phyloP scores from a whole-genome alignment of 2,797 vertebrate genomes.

The Coranthus polyacanthus region DNA sequence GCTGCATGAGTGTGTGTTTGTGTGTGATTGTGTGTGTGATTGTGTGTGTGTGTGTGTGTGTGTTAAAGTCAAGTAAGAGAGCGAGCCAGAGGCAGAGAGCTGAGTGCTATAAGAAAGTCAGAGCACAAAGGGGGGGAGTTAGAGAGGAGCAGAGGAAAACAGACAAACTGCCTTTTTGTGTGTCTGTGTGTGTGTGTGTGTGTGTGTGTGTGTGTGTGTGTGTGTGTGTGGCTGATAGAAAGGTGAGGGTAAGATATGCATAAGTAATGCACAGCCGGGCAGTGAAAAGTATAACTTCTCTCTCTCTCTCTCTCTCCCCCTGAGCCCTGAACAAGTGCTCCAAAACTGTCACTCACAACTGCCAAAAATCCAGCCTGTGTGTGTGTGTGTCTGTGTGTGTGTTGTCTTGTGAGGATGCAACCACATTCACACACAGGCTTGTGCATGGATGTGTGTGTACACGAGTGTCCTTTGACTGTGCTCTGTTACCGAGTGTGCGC shows the following conservation, averaged over 20 bases:
- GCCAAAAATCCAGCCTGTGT: slow-evolving; percentile 36
- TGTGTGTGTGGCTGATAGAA: slow-evolving; percentile 16
- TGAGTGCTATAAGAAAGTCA: neutral
- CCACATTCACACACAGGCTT: slow-evolving; percentile 18
- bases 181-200: neutral
- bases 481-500: neutral
- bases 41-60: slow-evolving; percentile 8
- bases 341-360: slow-evolving; percentile 76
- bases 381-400: neutral
- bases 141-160: neutral
- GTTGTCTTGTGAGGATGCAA: slow-evolving; percentile 27
- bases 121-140: neutral
- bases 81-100: neutral
- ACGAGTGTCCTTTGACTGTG: slow-evolving; percentile 29
- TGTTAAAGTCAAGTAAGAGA: neutral
- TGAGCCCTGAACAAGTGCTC: slow-evolving; percentile 63
- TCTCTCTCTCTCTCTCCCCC: slow-evolving; percentile 3
- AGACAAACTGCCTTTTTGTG: neutral
- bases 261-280: slow-evolving; percentile 38
- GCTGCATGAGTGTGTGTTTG: slow-evolving; percentile 4
- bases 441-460: slow-evolving; percentile 1
- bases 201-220: neutral
- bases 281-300: slow-evolving; percentile 38
- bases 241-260: slow-evolving; percentile 49
- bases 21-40: slow-evolving; percentile 10